A percentile compares a stretch with the other conserved stretches of the same genome.
Evolutionary conservation across 2,888 invertebrate genomes (phyloP).

Genomic region (Incurvaria masculella): DNA sequence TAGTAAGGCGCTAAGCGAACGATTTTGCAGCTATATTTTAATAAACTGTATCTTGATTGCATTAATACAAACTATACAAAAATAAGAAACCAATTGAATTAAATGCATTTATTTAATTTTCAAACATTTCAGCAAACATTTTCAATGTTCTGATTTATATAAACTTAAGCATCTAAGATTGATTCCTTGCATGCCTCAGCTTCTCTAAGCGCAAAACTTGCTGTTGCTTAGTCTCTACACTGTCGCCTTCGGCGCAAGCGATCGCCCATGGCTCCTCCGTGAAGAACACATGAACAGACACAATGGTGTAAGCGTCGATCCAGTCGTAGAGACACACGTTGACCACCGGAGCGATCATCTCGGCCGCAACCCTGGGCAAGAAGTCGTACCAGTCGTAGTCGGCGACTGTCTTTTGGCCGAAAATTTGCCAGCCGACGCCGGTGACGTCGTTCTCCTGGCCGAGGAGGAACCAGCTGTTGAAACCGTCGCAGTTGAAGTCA

Average conservation of each 20-base stretch:
- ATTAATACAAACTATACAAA: too few species aligned
- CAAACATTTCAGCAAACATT: too few species aligned
- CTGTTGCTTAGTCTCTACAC: background rate
- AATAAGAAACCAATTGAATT: too few species aligned
- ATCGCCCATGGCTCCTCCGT: conserved; percentile 13
- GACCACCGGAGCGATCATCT: conserved; percentile 9
- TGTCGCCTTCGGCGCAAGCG: conserved; percentile 7
- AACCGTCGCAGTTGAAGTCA: conserved; percentile 6
- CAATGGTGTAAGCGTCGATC: conserved; percentile 10
- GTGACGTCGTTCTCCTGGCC: conserved; percentile 6
- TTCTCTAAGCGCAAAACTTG: background rate
- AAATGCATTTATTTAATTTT: too few species aligned
- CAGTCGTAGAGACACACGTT: conserved; percentile 14
- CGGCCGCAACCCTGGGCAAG: conserved; percentile 3
- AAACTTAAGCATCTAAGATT: too few species aligned
- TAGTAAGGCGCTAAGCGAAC: too few species aligned
- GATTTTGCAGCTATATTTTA: too few species aligned
- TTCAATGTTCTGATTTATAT: too few species aligned
- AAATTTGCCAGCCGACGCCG: conserved; percentile 13
- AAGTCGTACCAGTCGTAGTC: conserved; percentile 12
- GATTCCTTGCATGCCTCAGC: too few species aligned
- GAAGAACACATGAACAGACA: conserved; percentile 16
- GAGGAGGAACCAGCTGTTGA: conserved; percentile 13
- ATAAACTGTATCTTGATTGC: too few species aligned
- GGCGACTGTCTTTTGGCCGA: conserved; percentile 8